These are phyloP conservation scores for Ischnus inquisitorius DNA, from an alignment of 2,888 invertebrate genomes.

Conservation along the genomic window DNA sequence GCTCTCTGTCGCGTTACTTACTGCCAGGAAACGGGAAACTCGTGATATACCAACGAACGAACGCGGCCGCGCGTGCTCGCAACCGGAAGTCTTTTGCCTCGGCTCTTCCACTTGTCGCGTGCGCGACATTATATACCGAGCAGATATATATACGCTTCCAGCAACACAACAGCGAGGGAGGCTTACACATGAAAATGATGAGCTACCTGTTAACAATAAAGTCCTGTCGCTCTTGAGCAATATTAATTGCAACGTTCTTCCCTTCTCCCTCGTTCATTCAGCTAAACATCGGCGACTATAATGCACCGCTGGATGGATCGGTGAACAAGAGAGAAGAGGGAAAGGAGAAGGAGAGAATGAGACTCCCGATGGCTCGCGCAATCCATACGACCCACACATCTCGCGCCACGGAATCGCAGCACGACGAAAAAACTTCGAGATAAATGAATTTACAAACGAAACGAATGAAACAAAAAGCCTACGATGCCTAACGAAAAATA, in stretches of 20 bases:
- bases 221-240: slow-evolving; percentile 21
- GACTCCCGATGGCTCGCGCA: slow-evolving; percentile 40
- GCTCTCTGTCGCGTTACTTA: background rate
- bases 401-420: slow-evolving; percentile 17
- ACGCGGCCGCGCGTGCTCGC: slow-evolving; percentile 24
- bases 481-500: slow-evolving; percentile 7
- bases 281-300: slow-evolving; percentile 20
- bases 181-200: slow-evolving; percentile 42
- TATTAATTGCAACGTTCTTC: slow-evolving; percentile 52
- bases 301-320: slow-evolving; percentile 9
- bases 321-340: slow-evolving; percentile 1
- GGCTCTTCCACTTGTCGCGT: slow-evolving; percentile 41
- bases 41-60: slow-evolving; percentile 34
- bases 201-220: slow-evolving; percentile 68
- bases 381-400: slow-evolving; percentile 19
- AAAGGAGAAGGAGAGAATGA: slow-evolving; percentile 8
- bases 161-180: slow-evolving; percentile 38
- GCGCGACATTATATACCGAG: slow-evolving; percentile 9
- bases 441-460: slow-evolving; percentile 52
- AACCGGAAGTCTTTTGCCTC: slow-evolving; percentile 65
- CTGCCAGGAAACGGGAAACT: slow-evolving; percentile 47
- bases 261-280: background rate
- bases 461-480: slow-evolving; percentile 34
- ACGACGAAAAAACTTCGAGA: background rate
- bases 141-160: slow-evolving; percentile 2